Evolutionary conservation across 2,888 invertebrate genomes (phyloP).

Genomic region (Diarsia dahlii): DNA sequence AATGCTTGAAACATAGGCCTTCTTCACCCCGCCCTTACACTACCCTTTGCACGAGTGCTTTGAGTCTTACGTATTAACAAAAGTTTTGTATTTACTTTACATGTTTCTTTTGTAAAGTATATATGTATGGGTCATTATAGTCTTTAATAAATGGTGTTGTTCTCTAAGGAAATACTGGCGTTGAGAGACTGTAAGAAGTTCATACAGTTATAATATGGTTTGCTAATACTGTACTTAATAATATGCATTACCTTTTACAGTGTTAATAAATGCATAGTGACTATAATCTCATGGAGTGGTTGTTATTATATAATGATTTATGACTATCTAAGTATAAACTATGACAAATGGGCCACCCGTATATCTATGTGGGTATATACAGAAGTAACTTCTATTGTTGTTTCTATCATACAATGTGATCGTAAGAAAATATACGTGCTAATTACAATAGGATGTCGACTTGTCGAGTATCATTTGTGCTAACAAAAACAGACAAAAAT

Average conservation of each 20-base stretch:
- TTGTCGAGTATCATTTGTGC: background rate
- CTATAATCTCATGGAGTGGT: conserved; percentile 1
- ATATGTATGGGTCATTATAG: too few relatives aligned
- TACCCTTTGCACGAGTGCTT: background rate
- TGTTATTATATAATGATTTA: conserved; percentile 27
- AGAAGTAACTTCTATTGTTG: background rate
- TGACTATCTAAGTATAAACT: background rate
- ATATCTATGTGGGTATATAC: background rate
- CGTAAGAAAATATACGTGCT: background rate
- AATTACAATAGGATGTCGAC: background rate
- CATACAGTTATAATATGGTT: background rate
- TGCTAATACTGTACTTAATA: conserved; percentile 4
- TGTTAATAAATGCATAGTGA: conserved; percentile 11
- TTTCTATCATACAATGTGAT: background rate
- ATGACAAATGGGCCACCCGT: conserved; percentile 11
- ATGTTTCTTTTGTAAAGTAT: too few relatives aligned
- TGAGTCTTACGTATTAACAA: too few relatives aligned
- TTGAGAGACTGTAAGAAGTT: conserved; percentile 1
- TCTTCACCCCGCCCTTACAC: background rate
- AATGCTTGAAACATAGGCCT: background rate
- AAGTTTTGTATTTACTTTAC: too few relatives aligned
- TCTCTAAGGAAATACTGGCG: background rate
- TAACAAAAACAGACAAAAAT: background rate
- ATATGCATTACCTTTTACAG: conserved; percentile 29
- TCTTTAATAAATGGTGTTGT: too few relatives aligned